Evolutionary conservation across 1,140 invertebrate genomes (phyloP), one percentile per base, ranked within the genome.

Genomic region (Periplaneta americana): DNA sequence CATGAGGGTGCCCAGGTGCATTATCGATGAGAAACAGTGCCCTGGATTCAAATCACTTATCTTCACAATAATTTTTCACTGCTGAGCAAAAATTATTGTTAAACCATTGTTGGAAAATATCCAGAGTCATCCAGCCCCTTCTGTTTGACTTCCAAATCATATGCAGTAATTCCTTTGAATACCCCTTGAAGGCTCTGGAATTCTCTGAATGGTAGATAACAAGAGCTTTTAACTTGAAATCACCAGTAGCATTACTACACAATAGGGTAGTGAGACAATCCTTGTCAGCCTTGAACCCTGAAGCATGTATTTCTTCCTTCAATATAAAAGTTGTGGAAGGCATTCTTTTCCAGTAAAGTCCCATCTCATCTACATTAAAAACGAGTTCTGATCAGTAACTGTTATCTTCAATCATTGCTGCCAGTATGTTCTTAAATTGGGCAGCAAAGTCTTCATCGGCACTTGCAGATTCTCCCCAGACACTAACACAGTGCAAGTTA

Each of bases 261-360:
- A 88, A 82, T 18, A 88, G 81, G 79, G 91, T 83, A 83, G 88
- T 89, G 8, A 89, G 74, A 75, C 87, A 84, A 85, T 90, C 88
- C 84, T 90, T 90, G 32, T 84, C 84, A 37, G 86, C 85, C 85
- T 89, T 89, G 84, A 87, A 87, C 66, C 88, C 88, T 34, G 85
- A 84, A 81, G 86, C 84, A 37, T 37, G 36, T 37, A 10, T 37
- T 18, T 48, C 13, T 15, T 48, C 39, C 22, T 48, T 48, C 2
- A 85, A 84, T 83, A 88, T 86, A 84, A 85, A 89, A 74, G 87
- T 89, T 82, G 85, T 82, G 82, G 84, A 84, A 80, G 89, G 87
- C 86, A 90, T 88, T 84, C 84, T 88, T 84, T 89, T 90, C 87
- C 89, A 90, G 84, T 86, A 89, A 0, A 89, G 81, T 35, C 84